Conservation (phyloP, 2,888 invertebrate species). For the Chloromyia formosa region DNA sequence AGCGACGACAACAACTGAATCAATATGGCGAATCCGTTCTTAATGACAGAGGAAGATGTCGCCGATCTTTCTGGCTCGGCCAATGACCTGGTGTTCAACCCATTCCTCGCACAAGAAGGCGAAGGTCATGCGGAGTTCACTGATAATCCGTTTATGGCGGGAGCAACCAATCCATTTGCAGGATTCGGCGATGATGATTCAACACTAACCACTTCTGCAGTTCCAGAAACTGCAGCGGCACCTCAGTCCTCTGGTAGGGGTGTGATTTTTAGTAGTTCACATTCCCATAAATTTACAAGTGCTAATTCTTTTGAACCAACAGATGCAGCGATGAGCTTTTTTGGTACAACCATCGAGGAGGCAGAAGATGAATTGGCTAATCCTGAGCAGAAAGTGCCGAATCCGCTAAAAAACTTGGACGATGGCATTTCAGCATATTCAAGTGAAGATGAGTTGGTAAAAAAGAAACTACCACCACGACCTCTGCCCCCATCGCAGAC, state of each 20-base stretch:
- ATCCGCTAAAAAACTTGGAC: slow-evolving; percentile 44
- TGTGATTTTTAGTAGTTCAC: slow-evolving; percentile 19
- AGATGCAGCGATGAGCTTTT: slow-evolving; percentile 64
- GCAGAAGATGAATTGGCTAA: slow-evolving; percentile 58
- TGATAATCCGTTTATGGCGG: slow-evolving; percentile 77
- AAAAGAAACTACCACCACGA: slow-evolving; percentile 64
- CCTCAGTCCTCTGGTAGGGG: slow-evolving; percentile 22
- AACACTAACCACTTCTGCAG: slow-evolving; percentile 43
- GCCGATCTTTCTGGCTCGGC: slow-evolving; percentile 63
- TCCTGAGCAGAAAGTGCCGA: slow-evolving; percentile 53
- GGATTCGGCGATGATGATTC: slow-evolving; percentile 65
- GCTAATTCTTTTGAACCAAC: slow-evolving; percentile 51
- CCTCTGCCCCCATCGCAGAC: slow-evolving; percentile 76
- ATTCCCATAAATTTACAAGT: slow-evolving; percentile 4
- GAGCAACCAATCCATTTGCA: slow-evolving; percentile 75
- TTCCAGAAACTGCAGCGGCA: slow-evolving; percentile 46
- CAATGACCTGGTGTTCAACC: slow-evolving; percentile 67
- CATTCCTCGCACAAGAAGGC: slow-evolving; percentile 71
- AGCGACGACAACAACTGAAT: neutral
- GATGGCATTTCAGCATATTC: slow-evolving; percentile 55
- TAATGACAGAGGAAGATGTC: slow-evolving; percentile 75
- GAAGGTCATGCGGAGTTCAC: slow-evolving; percentile 54
- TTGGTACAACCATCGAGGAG: slow-evolving; percentile 64
- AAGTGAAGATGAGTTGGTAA: slow-evolving; percentile 54
- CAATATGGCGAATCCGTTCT: slow-evolving; percentile 82